These are phyloP conservation scores for Brachypodius melanocephalos DNA, from an alignment of 2,113 vertebrate species.

Conservation along the genomic window DNA sequence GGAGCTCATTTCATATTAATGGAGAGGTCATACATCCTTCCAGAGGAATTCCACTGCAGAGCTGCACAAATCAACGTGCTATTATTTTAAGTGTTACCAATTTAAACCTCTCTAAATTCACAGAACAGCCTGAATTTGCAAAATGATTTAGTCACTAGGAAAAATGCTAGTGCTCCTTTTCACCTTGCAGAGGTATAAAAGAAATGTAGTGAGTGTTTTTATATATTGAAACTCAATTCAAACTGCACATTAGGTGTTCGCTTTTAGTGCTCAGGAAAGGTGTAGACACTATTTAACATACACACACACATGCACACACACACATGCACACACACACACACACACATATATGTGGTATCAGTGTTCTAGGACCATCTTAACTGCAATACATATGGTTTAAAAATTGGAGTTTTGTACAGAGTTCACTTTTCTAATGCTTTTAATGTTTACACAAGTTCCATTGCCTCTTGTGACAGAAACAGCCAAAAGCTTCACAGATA, in stretches of 20 bases:
- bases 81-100: conserved; percentile 44
- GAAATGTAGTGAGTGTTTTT: background rate
- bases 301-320: background rate
- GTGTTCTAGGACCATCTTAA: background rate
- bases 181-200: background rate
- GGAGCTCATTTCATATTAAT: conserved; percentile 67
- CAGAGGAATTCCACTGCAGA: conserved; percentile 54
- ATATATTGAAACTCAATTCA: background rate
- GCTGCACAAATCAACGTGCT: conserved; percentile 17
- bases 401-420: background rate
- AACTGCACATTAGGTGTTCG: background rate
- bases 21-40: conserved; percentile 55
- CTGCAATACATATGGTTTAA: background rate
- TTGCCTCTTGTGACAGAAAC: background rate
- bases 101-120: conserved; percentile 21
- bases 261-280: background rate
- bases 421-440: background rate
- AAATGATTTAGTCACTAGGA: background rate
- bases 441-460: background rate
- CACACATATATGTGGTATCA: background rate
- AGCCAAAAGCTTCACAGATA: background rate
- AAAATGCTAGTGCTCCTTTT: background rate
- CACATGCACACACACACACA: too few relatives aligned
- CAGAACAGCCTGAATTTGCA: background rate
- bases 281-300: background rate